These are phyloP conservation scores for Pagrus major DNA, from an alignment of 2,113 vertebrate genomes.

Conservation along the genomic window DNA sequence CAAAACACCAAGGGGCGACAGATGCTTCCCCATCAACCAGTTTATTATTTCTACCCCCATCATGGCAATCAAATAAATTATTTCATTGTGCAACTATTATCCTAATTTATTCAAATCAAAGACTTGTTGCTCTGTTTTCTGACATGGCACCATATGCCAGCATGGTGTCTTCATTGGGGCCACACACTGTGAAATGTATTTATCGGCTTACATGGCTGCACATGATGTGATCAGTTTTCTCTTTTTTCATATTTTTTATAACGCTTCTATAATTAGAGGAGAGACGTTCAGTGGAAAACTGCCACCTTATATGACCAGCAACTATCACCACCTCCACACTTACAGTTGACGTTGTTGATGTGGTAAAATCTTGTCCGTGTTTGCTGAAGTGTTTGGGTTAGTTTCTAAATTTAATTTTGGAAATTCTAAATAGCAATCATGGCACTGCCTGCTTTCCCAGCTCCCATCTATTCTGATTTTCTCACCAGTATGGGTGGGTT, in stretches of 20 bases:
- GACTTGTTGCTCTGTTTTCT: conserved; percentile 55
- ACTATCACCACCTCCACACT: conserved; percentile 14
- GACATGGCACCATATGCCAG: conserved; percentile 62
- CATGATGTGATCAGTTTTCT: conserved; percentile 35
- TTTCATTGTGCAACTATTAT: conserved; percentile 57
- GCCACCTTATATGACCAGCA: conserved; percentile 2
- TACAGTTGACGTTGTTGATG: conserved; percentile 8
- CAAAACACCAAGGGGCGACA: conserved; percentile 56
- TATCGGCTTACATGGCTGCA: conserved; percentile 36
- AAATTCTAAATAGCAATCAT: neutral
- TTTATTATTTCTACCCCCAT: conserved; percentile 59
- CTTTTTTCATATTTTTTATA: conserved; percentile 13
- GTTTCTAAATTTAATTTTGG: conserved; percentile 5
- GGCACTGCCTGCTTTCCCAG: neutral
- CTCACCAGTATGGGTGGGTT: neutral
- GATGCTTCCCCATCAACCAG: conserved; percentile 46
- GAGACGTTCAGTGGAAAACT: conserved; percentile 24
- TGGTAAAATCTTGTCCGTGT: neutral
- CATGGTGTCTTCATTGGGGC: conserved; percentile 45
- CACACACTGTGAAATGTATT: conserved; percentile 43
- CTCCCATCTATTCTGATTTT: neutral
- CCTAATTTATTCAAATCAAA: conserved; percentile 68
- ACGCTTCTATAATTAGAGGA: conserved; percentile 17
- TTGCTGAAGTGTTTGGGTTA: conserved; percentile 14
- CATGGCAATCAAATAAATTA: conserved; percentile 60